These are phyloP conservation scores for Meda fulgida DNA, from an alignment of 2,797 vertebrate genomes.

Conservation along the genomic window DNA sequence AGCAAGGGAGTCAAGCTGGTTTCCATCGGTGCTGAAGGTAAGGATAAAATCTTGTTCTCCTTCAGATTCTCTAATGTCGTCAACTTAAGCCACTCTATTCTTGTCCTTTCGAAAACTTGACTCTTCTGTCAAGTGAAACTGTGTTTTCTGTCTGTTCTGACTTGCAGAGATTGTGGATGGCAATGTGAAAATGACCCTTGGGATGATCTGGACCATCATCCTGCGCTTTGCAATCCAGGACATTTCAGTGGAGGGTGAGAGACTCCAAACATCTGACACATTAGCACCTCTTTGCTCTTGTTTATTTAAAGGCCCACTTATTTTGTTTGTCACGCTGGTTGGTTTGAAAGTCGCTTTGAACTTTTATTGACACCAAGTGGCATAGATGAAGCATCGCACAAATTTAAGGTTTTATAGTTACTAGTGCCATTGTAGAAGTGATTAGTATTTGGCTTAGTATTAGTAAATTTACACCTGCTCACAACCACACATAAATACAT, in stretches of 20 bases:
- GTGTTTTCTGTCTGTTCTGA: neutral
- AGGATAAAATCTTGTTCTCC: constrained; percentile 40
- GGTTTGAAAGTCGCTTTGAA: neutral
- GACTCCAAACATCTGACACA: constrained; percentile 28
- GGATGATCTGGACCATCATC: constrained; percentile 97
- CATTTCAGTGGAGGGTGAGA: constrained; percentile 89
- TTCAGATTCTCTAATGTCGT: neutral
- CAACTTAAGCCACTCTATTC: neutral
- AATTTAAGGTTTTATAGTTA: neutral
- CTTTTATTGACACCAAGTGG: neutral
- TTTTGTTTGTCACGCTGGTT: neutral
- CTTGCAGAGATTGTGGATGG: constrained; percentile 88
- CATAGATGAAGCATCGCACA: neutral
- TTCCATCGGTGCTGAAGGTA: constrained; percentile 90
- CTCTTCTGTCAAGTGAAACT: neutral
- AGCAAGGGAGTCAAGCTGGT: constrained; percentile 92
- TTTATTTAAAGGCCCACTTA: constrained; percentile 17
- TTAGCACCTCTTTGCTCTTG: constrained; percentile 1
- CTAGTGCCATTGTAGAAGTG: neutral
- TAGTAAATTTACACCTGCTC: neutral
- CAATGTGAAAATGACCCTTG: constrained; percentile 91
- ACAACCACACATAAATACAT: neutral
- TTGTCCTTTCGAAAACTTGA: neutral
- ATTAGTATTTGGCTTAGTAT: neutral
- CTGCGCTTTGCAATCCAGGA: constrained; percentile 93